Base-by-base conservation (phyloP, 1,140 invertebrate species). In the Heterodera carotae region DNA sequence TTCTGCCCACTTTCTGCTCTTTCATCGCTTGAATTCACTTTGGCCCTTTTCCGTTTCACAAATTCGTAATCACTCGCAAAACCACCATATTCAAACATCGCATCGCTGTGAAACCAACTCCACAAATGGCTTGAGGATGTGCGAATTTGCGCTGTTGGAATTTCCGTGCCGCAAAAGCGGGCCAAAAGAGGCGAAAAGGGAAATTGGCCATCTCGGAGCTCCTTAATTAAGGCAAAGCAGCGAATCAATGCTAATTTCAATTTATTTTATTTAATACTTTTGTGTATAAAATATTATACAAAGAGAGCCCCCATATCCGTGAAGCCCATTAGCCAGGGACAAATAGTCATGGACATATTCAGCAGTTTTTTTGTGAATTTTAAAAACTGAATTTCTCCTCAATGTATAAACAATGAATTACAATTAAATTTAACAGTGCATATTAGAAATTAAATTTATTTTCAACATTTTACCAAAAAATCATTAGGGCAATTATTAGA, bases 41-140 rank as follows among this genome's bases (percentile, higher is more conserved):
- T n/a, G n/a, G n/a, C n/a, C n/a, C n/a, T n/a, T 59, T 59, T 80
- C 34, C 64, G 75, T 25, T 77, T 56, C 22, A 80, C 53, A 59
- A 81, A 81, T 60, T 83, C 74, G 62, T 84, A 83, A 53, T 76
- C 79, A 34, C 81, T 81, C 29, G 34, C 56, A 36, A 83, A 83
- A 18, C 81, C 81, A 29, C 69, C 48, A 36, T 82, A 81, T 66
- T 82, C 82, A 15, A 82, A 69, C n/a, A 82, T 29, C 12, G 31
- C 66, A 68, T 82, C 81, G 29, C 31, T 59, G 62, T 82, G 81
- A 64, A 82, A 82, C 43, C 81, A 75, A 15, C 80, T 39, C 81
- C 81, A 82, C 31, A 60, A 53, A 43, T 62, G 78, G 25, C 82
- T 82, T 6, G 69, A 81, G n/a, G n/a, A 18, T 1, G 69, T 71